Evolutionary conservation across 2,888 invertebrate species (phyloP), one percentile per base, ranked within the genome.

Genomic region (Philonicus albiceps): DNA sequence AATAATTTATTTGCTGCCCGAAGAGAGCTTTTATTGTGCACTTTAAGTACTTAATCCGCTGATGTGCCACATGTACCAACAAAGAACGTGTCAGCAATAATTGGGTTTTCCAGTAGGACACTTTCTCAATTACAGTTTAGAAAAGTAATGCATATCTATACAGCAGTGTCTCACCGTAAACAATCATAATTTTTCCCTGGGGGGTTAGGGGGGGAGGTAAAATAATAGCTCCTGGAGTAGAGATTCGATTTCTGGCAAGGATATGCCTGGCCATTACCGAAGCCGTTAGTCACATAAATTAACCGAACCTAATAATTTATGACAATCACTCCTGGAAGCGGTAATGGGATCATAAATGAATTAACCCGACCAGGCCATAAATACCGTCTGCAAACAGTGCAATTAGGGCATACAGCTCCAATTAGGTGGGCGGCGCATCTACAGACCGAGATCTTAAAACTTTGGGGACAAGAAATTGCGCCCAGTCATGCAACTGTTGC

Each of bases 331-430:
- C 64, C 64, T 27, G 11, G 64, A 27, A 64, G 64, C 64, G 19
- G 64, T 64, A 64, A 64, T 64, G 64, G 64, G 64, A 64, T 64
- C 64, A 64, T 64, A 74, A 74, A 74, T 74, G 34, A 74, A 74
- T 74, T 74, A 74, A 37, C 37, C 37, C 30, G 7, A 16, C 31
- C n/a, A 74, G 31, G 8, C 34, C 74, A 74, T 74, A 74, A 74
- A 74, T 74, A 74, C 7, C 31, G 37, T 16, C 13, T 5, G 34
- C 74, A 74, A 37, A 74, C n/a, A 74, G 34, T 16, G 31, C 74
- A 74, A 74, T 74, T 74, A 74, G n/a, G 37, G 19, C 74, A 37
- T 34, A 74, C 34, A 19, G 37, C 74, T 16, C 74, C 74, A 74
- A 74, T 74, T 74, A 74, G 27, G 16, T 2, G n/a, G 74, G 2